Evolutionary conservation across 2,113 vertebrate species (phyloP), one percentile per base, ranked within the genome.

Genomic region (Galemys pyrenaicus): DNA sequence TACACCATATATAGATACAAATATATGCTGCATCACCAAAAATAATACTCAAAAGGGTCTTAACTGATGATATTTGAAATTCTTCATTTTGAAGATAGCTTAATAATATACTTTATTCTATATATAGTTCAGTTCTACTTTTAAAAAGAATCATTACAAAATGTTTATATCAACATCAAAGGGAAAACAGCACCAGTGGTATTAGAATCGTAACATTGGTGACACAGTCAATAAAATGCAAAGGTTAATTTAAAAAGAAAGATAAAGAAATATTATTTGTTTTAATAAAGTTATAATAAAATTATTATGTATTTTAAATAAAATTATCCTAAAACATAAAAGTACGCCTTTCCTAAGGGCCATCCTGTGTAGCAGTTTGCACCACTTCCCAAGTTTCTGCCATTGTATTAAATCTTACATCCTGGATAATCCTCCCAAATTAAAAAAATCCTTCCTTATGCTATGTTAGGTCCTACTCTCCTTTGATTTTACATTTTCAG

Each of bases 231-330:
- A 68, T 80, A 80, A 85, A 73, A 80, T 26, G 6, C 39, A 78
- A 92, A 91, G 11, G 56, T 77, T 89, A 83, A 67, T 73, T 84
- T 65, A 15, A 68, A 70, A 78, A 90, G 24, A 78, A 84, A 87
- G 11, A 30, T 58, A 58, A 68, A 85, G 58, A 22, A 56, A 22
- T 54, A 56, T 54, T 20, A 51, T 54, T 54, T 49, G 46, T 49
- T 49, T 19, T 19, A 54, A 54, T 54, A 54, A 51, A 51, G 54
- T 56, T 56, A 8, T 22, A 56, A 56, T 22, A 56, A 56, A 56
- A 22, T 54, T 54, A 56, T 22, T 56, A 56, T 56, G 17, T 51
- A 51, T 17, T 17, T 51, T 17, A 15, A 56, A 56, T 56, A 56
- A 20, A 56, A 56, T 56, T 56, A 56, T 56, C 22, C 17, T 22